Conservation (phyloP, 2,888 invertebrate species). For the Macrophya annulata region DNA sequence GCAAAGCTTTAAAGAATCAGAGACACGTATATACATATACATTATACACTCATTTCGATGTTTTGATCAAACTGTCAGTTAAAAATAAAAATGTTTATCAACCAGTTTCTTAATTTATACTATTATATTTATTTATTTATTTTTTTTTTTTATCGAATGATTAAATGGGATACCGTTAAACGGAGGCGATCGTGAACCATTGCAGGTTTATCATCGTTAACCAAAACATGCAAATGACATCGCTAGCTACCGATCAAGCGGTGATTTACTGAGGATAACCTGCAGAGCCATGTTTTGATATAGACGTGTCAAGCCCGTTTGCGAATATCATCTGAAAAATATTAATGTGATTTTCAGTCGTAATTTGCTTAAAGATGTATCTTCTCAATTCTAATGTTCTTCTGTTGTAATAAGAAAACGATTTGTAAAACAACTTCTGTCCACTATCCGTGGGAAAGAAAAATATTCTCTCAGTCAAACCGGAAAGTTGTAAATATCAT, state of each 20-base stretch:
- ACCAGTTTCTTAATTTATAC: conserved; percentile 33
- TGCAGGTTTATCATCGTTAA: conserved; percentile 38
- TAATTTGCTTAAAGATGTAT: conserved; percentile 68
- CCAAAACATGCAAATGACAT: conserved; percentile 70
- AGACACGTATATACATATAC: not conserved
- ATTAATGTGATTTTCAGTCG: conserved; percentile 71
- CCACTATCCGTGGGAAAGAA: not conserved
- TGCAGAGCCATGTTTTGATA: conserved; percentile 59
- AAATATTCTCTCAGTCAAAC: not conserved
- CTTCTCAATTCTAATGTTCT: conserved; percentile 58
- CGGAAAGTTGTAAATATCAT: conserved; percentile 1
- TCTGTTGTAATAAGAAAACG: conserved; percentile 31
- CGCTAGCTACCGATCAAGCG: conserved; percentile 70
- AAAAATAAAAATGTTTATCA: not conserved
- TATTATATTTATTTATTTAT: not conserved
- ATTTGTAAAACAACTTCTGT: not conserved
- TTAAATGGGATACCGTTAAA: conserved; percentile 12
- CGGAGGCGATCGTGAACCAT: not conserved
- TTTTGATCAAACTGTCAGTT: not conserved
- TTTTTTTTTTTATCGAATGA: not conserved
- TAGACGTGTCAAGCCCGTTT: conserved; percentile 61
- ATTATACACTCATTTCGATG: not conserved
- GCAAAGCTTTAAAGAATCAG: not conserved
- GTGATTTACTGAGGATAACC: conserved; percentile 71
- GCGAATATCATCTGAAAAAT: conserved; percentile 66